A percentile compares a stretch with the other conserved stretches of the same genome.
phyloP scores from a whole-genome alignment of 2,113 vertebrate species.

The Ornithorhynchus anatinus region DNA sequence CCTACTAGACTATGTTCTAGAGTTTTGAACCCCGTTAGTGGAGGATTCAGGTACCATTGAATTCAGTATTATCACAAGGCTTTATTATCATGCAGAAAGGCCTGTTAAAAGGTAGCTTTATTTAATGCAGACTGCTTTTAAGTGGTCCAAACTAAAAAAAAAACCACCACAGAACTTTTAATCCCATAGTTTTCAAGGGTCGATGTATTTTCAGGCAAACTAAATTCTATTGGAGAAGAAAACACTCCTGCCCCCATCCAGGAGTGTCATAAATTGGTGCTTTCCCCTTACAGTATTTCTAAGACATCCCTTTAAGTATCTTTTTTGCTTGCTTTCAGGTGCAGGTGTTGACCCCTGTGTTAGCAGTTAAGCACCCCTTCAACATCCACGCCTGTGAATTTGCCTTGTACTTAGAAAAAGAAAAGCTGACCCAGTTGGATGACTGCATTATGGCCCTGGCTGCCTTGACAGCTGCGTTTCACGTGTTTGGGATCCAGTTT shows the following conservation, averaged over 20 bases:
- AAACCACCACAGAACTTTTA: not conserved
- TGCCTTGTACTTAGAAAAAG: slow-evolving; percentile 59
- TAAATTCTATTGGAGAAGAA: not conserved
- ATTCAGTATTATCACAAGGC: too few species aligned
- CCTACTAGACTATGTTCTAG: too few species aligned
- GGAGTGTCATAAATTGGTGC: not conserved
- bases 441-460: slow-evolving; percentile 64
- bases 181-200: not conserved
- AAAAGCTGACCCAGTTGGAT: slow-evolving; percentile 50
- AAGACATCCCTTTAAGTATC: too few species aligned
- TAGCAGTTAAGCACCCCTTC: slow-evolving; percentile 71
- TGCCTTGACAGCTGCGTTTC: slow-evolving; percentile 53
- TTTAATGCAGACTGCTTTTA: not conserved
- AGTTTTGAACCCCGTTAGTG: too few species aligned
- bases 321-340: slow-evolving; percentile 41
- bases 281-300: accelerated
- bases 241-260: not conserved
- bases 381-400: slow-evolving; percentile 30
- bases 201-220: not conserved
- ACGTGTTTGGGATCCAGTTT: slow-evolving; percentile 45
- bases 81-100: too few species aligned
- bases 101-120: not conserved
- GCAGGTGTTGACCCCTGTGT: slow-evolving; percentile 47
- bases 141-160: not conserved
- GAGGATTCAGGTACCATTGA: too few species aligned